Evolutionary conservation across 2,113 vertebrate genomes (phyloP).

Genomic region (Agelaius tricolor): DNA sequence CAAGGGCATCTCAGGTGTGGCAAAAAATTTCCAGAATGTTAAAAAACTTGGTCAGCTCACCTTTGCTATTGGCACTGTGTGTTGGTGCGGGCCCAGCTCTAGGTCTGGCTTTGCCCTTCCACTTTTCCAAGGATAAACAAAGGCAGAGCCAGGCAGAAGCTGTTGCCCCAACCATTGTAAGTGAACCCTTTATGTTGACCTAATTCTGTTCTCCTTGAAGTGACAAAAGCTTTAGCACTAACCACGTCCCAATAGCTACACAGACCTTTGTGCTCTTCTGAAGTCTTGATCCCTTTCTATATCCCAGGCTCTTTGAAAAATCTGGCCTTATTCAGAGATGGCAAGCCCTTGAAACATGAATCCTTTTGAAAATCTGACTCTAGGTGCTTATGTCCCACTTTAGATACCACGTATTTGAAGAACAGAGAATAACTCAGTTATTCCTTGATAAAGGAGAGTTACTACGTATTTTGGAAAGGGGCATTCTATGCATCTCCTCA

Average conservation of each 20-base stretch:
- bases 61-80: not conserved
- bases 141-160: not conserved
- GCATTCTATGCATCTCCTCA: not conserved
- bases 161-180: not conserved
- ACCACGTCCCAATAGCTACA: not conserved
- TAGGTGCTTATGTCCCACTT: not conserved
- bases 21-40: not conserved
- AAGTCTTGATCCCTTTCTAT: not conserved
- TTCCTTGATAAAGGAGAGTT: not conserved
- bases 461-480: not conserved
- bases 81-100: not conserved
- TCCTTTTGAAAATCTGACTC: not conserved
- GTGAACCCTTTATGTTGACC: not conserved
- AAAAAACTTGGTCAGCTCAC: not conserved
- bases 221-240: not conserved
- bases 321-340: not conserved
- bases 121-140: not conserved
- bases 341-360: not conserved
- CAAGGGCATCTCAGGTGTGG: not conserved
- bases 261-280: not conserved
- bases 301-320: not conserved
- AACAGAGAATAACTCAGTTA: not conserved
- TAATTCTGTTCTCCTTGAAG: conserved; percentile 2
- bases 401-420: not conserved
- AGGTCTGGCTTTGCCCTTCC: not conserved